A percentile compares a stretch with the other conserved stretches of the same genome.
Evolutionary conservation across 2,888 invertebrate species (phyloP).

Genomic region (Chymomyza fuscimana): DNA sequence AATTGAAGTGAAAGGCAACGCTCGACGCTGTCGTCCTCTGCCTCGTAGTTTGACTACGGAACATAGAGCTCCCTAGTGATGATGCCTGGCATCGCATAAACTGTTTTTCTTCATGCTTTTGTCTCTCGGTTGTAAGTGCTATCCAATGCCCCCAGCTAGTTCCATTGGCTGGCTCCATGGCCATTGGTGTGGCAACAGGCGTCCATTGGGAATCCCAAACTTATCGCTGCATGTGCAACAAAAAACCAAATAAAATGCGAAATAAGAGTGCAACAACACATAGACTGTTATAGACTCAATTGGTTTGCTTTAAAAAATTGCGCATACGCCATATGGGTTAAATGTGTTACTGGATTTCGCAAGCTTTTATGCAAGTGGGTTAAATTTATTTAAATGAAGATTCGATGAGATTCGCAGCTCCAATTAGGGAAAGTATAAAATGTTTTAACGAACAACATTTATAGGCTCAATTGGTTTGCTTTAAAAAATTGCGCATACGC

Average conservation of each 20-base stretch:
- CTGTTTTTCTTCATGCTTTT: constrained; percentile 32
- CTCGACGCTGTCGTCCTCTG: constrained; percentile 19
- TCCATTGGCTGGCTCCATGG: background rate
- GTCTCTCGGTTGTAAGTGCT: constrained; percentile 58
- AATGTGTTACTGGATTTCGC: background rate
- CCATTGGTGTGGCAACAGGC: constrained; percentile 16
- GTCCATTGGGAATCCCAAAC: constrained; percentile 25
- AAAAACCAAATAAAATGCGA: constrained; percentile 10
- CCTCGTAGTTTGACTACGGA: constrained; percentile 13
- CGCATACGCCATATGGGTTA: constrained; percentile 9
- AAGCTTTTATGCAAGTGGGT: too few relatives aligned
- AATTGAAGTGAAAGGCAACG: constrained; percentile 56
- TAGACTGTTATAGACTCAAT: background rate
- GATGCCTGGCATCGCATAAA: constrained; percentile 23
- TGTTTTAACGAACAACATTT: too few relatives aligned
- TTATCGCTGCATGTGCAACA: constrained; percentile 34
- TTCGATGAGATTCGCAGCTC: too few relatives aligned
- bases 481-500: background rate
- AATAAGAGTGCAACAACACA: background rate
- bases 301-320: background rate
- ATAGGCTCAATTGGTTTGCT: too few relatives aligned
- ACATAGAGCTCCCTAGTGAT: constrained; percentile 15
- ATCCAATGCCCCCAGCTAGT: background rate
- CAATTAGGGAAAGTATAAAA: too few relatives aligned
- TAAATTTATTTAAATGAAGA: too few relatives aligned